Conservation (phyloP, 1,140 invertebrate genomes). For the Asobara japonica region DNA sequence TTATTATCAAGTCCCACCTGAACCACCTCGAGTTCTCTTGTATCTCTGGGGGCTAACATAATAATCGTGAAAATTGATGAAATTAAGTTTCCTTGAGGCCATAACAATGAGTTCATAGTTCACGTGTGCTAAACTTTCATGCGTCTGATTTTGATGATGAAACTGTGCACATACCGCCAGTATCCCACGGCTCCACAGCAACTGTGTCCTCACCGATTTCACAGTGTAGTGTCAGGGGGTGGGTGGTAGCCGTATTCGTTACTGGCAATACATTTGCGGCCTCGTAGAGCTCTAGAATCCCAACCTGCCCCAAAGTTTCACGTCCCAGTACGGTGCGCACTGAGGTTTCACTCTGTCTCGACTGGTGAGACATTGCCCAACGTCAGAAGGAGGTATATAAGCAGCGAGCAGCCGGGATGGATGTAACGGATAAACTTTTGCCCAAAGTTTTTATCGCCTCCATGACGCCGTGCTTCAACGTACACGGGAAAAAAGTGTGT, state of each 20-base stretch:
- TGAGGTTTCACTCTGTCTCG: slow-evolving; percentile 13
- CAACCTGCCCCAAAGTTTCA: slow-evolving; percentile 20
- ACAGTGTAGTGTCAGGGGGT: neutral
- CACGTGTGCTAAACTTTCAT: neutral
- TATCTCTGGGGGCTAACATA: neutral
- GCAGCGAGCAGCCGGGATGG: neutral
- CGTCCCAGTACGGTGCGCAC: neutral
- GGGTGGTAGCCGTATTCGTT: neutral
- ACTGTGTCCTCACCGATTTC: neutral
- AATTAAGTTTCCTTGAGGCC: neutral
- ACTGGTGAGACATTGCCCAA: neutral
- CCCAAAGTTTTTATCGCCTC: slow-evolving; percentile 28
- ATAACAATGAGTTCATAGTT: neutral
- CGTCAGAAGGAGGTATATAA: neutral
- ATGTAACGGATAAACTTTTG: slow-evolving; percentile 24
- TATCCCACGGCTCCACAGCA: neutral
- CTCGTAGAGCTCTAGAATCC: slow-evolving; percentile 7
- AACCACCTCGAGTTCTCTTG: no score
- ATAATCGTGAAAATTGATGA: neutral
- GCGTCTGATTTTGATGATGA: neutral
- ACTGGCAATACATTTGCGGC: neutral
- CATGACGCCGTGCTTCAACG: slow-evolving; percentile 16
- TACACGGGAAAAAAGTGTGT: slow-evolving; percentile 3
- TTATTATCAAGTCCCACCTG: no score
- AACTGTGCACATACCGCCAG: neutral